phyloP scores from a whole-genome alignment of 1,140 invertebrate species.

The Sycophila sp. region DNA sequence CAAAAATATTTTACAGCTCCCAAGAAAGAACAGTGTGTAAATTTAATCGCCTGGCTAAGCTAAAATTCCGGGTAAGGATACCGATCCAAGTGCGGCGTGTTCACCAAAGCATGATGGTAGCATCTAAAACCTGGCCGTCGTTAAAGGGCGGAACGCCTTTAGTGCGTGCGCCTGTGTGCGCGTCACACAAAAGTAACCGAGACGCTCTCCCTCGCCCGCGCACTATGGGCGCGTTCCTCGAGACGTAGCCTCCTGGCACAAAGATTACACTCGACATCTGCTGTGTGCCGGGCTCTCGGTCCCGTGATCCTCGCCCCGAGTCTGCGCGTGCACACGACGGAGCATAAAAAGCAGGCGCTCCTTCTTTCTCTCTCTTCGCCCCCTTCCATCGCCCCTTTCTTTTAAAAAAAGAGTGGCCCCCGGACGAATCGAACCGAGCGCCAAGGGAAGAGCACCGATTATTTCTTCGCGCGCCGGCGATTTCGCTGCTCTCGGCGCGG shows the following conservation, averaged over 20 bases:
- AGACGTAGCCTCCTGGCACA: not conserved
- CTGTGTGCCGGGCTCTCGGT: not conserved
- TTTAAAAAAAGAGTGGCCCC: not conserved
- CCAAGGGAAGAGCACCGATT: slow-evolving; percentile 33
- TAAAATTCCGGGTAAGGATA: no score
- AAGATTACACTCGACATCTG: slow-evolving; percentile 20
- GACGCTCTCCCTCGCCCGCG: not conserved
- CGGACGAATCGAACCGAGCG: slow-evolving; percentile 1
- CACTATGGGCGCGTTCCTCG: not conserved
- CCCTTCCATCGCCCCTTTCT: not conserved
- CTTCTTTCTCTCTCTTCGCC: not conserved
- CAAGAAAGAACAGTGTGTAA: no score
- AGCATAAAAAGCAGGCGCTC: not conserved
- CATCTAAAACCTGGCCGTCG: no score
- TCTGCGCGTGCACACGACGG: not conserved
- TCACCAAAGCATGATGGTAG: no score
- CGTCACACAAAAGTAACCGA: not conserved
- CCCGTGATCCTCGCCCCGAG: not conserved
- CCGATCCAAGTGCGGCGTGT: no score
- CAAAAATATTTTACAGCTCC: no score
- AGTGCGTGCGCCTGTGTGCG: no score
- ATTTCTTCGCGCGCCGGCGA: slow-evolving; percentile 32
- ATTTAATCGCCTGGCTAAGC: no score
- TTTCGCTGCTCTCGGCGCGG: not conserved
- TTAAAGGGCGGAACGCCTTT: no score